Conservation (phyloP, 2,113 vertebrate genomes). For the Tamias sibiricus region DNA sequence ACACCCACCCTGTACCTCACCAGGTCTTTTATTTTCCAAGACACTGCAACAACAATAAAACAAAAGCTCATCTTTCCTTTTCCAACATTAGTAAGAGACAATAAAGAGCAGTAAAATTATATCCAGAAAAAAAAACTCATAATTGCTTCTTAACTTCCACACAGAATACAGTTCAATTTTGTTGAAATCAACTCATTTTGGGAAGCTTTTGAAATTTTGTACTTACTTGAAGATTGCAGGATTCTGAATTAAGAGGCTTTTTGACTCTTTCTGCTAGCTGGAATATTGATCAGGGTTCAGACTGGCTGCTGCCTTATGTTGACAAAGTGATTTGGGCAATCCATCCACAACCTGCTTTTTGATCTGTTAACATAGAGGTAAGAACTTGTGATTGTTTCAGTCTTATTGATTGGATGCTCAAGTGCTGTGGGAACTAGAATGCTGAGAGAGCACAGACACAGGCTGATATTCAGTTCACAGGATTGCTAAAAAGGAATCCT, state of each 20-base stretch:
- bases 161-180: neutral
- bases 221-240: slow-evolving; percentile 44
- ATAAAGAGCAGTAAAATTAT: neutral
- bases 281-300: slow-evolving; percentile 25
- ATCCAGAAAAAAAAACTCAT: neutral
- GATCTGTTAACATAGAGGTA: slow-evolving; percentile 40
- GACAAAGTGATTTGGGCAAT: slow-evolving; percentile 52
- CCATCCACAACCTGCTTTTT: slow-evolving; percentile 47
- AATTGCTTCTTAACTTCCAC: neutral
- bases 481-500: neutral
- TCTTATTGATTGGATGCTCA: slow-evolving; percentile 52
- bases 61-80: slow-evolving; percentile 7
- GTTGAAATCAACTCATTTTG: slow-evolving; percentile 41
- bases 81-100: neutral
- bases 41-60: neutral
- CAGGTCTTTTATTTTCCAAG: neutral
- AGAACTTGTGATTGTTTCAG: slow-evolving; percentile 47
- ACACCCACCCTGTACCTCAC: rapidly evolving
- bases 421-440: slow-evolving; percentile 8
- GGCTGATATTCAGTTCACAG: neutral
- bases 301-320: slow-evolving; percentile 11
- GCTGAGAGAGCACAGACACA: neutral
- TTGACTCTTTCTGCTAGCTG: neutral
- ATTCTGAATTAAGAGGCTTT: slow-evolving; percentile 64
- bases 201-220: slow-evolving; percentile 65